A percentile compares a stretch with the other conserved stretches of the same genome.
Conservation (phyloP, 2,888 invertebrate species). For the Heliconius charithonia region DNA sequence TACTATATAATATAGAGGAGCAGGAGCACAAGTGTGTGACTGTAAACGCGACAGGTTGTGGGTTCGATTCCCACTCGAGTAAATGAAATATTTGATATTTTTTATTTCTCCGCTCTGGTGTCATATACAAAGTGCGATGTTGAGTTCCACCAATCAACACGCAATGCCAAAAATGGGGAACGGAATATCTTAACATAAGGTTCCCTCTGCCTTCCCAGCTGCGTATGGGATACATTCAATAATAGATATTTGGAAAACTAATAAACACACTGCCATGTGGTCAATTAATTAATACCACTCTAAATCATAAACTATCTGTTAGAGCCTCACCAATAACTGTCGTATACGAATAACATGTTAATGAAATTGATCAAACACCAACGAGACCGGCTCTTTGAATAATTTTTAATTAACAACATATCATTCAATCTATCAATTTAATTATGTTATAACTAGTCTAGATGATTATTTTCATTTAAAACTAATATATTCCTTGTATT, state of each 20-base stretch:
- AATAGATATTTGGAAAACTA: not conserved
- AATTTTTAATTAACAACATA: slow-evolving; percentile 28
- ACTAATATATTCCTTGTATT: not conserved
- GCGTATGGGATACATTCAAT: not conserved
- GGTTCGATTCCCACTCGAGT: too few relatives aligned
- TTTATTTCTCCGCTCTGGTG: too few relatives aligned
- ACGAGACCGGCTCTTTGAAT: slow-evolving; percentile 30
- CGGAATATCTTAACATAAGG: too few relatives aligned
- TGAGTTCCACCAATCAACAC: too few relatives aligned
- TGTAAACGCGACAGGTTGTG: too few relatives aligned
- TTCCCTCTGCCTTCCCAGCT: too few relatives aligned
- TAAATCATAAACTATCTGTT: slow-evolving; percentile 41
- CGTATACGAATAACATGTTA: slow-evolving; percentile 48
- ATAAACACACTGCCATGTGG: slow-evolving; percentile 18
- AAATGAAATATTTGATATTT: too few relatives aligned
- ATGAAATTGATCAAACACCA: slow-evolving; percentile 46
- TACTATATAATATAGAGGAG: not conserved
- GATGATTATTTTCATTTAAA: not conserved
- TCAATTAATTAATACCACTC: slow-evolving; percentile 37
- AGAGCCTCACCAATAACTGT: slow-evolving; percentile 38
- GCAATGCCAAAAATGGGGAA: too few relatives aligned
- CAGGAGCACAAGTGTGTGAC: too few relatives aligned
- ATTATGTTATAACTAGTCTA: slow-evolving; percentile 26
- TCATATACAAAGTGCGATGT: too few relatives aligned
- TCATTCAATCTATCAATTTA: slow-evolving; percentile 34